Evolutionary conservation across 92 coral and sea anemone genomes (phyloP), one percentile per base, ranked within the genome.

Genomic region (Epizoanthus scotinus): DNA sequence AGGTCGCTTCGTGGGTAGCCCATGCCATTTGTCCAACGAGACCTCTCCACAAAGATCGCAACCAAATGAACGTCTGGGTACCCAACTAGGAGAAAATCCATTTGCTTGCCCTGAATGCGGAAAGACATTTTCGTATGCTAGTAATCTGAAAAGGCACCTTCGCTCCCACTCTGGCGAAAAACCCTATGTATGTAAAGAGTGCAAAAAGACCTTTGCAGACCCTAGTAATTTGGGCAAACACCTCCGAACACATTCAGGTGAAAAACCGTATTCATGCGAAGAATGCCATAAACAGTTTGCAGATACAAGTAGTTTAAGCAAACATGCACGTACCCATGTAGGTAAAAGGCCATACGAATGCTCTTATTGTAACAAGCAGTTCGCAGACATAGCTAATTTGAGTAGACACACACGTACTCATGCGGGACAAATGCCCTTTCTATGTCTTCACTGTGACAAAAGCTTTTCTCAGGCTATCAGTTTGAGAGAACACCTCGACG

Each of bases 131-230:
- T 75, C 81, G 25, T 75, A 75, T 21, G 81, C 81, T 10, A 75
- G 81, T 14, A 75, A 75, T 17, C 67, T 75, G 7, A 75, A 75
- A 34, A 58, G 81, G 36, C 81, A 75, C 5, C 55, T 75, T n/a
- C 81, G 81, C 26, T 75, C 81, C 10, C 81, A 75, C 18, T 75
- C 81, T 12, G 81, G 81, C 10, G 81, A 75, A 58, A 75, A 75
- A 38, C 81, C 81, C 8, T 75, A 75, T 28, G 81, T 58, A 6
- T 75, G 81, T 24, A 59, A 58, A 15, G 81, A 75, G 38, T 75
- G 81, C 24, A 75, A 75, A 12, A 75, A 59, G 25, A 75, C 67
- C 0, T 75, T 75, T 20, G 81, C 81, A 14, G 81, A 75, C 40
- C 81, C 81, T 0, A 75, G 81, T 40, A 75, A 75, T 12, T 47